phyloP scores from a whole-genome alignment of 1,140 invertebrate genomes.

The Papilio glaucus region DNA sequence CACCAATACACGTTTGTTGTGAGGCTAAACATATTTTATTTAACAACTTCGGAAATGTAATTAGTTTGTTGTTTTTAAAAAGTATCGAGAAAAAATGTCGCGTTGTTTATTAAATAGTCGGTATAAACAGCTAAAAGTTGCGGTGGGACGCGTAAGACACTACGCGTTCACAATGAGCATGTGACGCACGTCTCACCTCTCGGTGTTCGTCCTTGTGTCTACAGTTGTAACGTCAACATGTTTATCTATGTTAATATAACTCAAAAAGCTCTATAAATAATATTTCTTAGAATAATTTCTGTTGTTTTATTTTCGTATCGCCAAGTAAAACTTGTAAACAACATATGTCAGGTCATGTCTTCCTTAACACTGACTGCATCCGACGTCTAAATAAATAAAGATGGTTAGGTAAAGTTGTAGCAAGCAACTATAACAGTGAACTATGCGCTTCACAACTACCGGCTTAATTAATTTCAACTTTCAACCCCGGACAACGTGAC shows the following conservation, averaged over 20 bases:
- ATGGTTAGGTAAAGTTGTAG: slow-evolving; percentile 35
- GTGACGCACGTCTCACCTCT: too few relatives aligned
- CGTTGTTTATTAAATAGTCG: too few relatives aligned
- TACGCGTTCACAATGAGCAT: too few relatives aligned
- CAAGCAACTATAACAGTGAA: slow-evolving; percentile 39
- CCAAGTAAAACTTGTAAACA: too few relatives aligned
- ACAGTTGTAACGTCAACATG: too few relatives aligned
- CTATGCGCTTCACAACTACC: slow-evolving; percentile 42
- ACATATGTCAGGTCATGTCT: slow-evolving; percentile 11
- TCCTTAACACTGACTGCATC: slow-evolving; percentile 19
- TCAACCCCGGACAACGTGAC: slow-evolving; percentile 42
- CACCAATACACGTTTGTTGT: background rate
- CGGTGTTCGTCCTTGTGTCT: too few relatives aligned
- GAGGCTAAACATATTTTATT: slow-evolving; percentile 16
- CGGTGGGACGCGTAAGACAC: too few relatives aligned
- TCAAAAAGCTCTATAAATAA: too few relatives aligned
- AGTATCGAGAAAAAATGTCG: background rate
- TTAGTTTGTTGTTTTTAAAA: background rate
- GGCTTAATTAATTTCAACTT: slow-evolving; percentile 54
- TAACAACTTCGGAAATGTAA: background rate
- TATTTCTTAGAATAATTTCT: too few relatives aligned
- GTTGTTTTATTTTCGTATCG: too few relatives aligned
- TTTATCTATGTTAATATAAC: too few relatives aligned
- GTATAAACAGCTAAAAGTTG: too few relatives aligned
- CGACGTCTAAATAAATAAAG: slow-evolving; percentile 38